Base-by-base conservation (phyloP, 2,113 vertebrate species). In the Leptodactylus fuscus region DNA sequence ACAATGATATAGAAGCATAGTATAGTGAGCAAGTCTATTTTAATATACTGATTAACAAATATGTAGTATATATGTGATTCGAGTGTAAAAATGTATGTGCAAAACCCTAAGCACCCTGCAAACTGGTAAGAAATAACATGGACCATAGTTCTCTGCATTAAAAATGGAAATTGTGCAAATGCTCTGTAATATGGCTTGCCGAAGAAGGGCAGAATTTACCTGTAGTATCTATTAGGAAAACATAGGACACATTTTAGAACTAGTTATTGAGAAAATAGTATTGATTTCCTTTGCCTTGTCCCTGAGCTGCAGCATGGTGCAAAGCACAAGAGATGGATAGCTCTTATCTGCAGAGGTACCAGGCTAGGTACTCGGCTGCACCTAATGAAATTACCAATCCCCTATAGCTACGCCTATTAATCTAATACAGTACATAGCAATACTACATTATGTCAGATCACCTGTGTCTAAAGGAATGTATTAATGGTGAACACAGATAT, bases 391-490 rank as follows among this genome's bases (percentile, higher is more conserved):
- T 60, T 41, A 41, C 22, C 55, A 44, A 44, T 24, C 27, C 77
- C 77, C 77, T 41, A 24, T 34, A n/a, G 53, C 36, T n/a, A n/a
- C n/a, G n/a, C 60, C 24, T 44, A 27, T 29, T n/a, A n/a, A n/a
- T n/a, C n/a, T n/a, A n/a, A n/a, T n/a, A n/a, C n/a, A n/a, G n/a
- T n/a, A n/a, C n/a, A n/a, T n/a, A 60, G 32, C 34, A n/a, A 58
- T 60, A 41, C 6, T 18, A 22, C 77, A 62, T 41, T 80, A 44
- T 41, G 24, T 18, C 27, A 41, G 60, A 55, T 16, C 53, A 62
- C 29, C 34, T 18, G 5, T 27, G 5, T n/a, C 53, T 62, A 34
- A 60, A 60, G 77, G 77, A 80, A 80, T 80, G 77, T 27, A 80
- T 27, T 27, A n/a, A 44, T 3, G 15, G 27, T n/a, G n/a, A 32